Base-by-base conservation (phyloP, 2,797 vertebrate species). In the Clarias platycephalus region DNA sequence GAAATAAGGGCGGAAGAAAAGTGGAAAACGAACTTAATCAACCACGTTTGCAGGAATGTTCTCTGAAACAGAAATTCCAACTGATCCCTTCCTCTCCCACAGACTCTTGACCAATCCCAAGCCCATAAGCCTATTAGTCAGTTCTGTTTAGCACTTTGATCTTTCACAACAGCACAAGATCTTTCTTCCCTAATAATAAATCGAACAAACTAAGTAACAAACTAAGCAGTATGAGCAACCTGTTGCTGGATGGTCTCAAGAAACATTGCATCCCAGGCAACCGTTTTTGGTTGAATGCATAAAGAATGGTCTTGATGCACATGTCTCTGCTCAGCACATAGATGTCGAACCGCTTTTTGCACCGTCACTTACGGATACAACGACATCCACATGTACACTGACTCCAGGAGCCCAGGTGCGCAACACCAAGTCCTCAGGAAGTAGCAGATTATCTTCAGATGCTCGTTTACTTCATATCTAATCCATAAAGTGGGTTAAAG, bases 401-500 rank as follows among this genome's bases (percentile, higher is more conserved):
- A 55, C 70, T 15, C 49, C 22, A 80, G 58, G 81, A 70, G 57
- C 83, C 63, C 67, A 28, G 79, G 66, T 83, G 72, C 83, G 66
- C 86, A 86, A 66, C 66, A 44, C 74, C 60, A 66, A 77, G 76
- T n/a, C 72, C 58, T 18, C 37, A 72, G 71, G 76, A 74, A 83
- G 84, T 53, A 71, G 76, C 87, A 83, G 85, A 84, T 70, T 86
- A 70, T 58, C 82, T 15, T 66, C 26, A 5, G 87, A 82, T 71
- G 86, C 49, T 67, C 87, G 76, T 89, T 88, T 83, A 85, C 86
- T 86, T 88, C 76, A 74, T 80, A 57, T 79, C 26, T 62, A 89
- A 90, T 89, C 87, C 83, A 84, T 82, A 85, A 86, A 83, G 88
- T 79, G 87, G 89, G 87, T 88, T 88, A 82, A 88, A 86, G 82